Conservation (phyloP, 2,888 invertebrate species). For the Chironomus riparius region DNA sequence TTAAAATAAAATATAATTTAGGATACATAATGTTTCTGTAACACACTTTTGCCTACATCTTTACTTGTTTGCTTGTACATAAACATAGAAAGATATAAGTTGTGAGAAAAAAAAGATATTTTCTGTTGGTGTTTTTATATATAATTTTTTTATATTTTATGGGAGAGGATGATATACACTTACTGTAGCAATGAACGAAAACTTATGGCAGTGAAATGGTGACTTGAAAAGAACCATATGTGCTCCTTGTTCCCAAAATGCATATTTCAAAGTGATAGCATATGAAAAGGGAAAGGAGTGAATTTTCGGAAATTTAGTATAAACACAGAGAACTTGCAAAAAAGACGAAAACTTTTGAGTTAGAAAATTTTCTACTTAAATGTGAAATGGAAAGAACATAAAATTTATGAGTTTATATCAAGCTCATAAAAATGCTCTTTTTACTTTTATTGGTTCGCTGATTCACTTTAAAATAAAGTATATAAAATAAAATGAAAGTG, state of each 20-base stretch:
- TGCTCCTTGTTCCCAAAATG: no score
- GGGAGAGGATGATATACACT: no score
- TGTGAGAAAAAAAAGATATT: background rate
- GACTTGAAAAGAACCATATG: no score
- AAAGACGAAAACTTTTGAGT: background rate
- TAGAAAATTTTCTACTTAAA: background rate
- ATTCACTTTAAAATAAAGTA: background rate
- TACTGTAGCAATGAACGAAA: no score
- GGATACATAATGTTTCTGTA: background rate
- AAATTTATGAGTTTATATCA: background rate
- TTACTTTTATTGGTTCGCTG: background rate
- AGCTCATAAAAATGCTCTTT: background rate
- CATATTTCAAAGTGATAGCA: no score
- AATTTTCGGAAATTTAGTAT: no score
- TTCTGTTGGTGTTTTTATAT: no score
- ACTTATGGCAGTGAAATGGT: no score
- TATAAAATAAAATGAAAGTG: no score
- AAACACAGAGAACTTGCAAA: no score
- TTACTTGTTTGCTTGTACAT: background rate
- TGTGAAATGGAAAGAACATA: background rate
- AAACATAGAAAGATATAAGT: background rate
- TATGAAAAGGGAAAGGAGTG: no score
- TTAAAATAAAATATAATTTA: conserved; percentile 16
- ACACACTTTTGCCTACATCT: background rate
- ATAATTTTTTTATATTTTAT: no score